Base-by-base conservation (phyloP, 2,797 vertebrate genomes). In the Leuciscus waleckii region DNA sequence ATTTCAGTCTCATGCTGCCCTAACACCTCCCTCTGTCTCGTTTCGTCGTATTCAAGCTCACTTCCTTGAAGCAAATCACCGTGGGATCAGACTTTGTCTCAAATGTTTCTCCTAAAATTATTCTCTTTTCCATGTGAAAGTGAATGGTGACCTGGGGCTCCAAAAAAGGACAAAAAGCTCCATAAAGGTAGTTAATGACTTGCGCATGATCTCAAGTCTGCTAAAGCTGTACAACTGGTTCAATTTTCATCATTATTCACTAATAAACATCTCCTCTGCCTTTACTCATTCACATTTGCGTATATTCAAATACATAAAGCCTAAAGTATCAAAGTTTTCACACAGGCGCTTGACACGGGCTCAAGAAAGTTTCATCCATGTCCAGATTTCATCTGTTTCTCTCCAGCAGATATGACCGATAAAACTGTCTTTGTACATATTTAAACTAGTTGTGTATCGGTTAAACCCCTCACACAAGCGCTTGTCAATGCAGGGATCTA, bases 1-100 rank as follows among this genome's bases (percentile, higher is more conserved):
- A 82, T 77, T 85, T 87, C 90, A 87, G 58, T 23, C 87, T 87
- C 82, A 87, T 46, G 43, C 76, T 46, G 69, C 86, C 86, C 71
- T 85, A 84, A 88, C 90, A 93, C 90, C 90, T 92, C 88, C 88
- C 92, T 68, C 90, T 81, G 85, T 86, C 85, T 61, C 26, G 43
- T 46, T 67, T 84, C 2, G 56, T 74, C 32, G 41, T 35, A 78
- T 84, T 88, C 61, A 81, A 81, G 81, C 75, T 77, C 21, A 37
- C 77, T 78, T 71, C 58, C 73, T 67, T 65, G 74, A 61, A 54
- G 74, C 37, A 41, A 68, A 77, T 68, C 1, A 67, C n/a, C 35
- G n/a, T 49, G 5, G 58, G 65, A 67, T 23, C n/a, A 63, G 77
- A 41, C 75, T 54, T 76, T 76, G 69, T 71, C n/a, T 54, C 5